Percentiles rank a stretch among this genome's conserved stretches.
Evolutionary conservation across 1,140 invertebrate species (phyloP).

Genomic region (Artemia franciscana): DNA sequence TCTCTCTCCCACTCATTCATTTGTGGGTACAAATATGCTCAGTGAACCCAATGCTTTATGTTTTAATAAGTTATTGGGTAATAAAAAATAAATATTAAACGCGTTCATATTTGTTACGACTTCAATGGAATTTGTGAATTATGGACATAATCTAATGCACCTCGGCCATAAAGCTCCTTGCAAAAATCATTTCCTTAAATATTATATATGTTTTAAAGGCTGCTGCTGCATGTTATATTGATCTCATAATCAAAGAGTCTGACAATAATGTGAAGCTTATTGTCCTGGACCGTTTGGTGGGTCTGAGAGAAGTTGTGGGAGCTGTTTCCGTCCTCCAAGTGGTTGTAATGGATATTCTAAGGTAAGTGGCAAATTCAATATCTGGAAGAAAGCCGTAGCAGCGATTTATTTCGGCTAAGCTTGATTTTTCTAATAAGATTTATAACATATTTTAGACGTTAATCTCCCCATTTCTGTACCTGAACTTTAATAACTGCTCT

Average conservation of each 20-base stretch:
- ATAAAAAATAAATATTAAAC: no score
- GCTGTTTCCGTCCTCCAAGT: constrained; percentile 82
- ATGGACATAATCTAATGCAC: no score
- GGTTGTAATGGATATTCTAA: constrained; percentile 90
- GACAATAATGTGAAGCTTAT: constrained; percentile 99
- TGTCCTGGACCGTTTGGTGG: constrained; percentile 78
- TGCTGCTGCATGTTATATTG: constrained; percentile 91
- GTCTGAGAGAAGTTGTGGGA: constrained; percentile 57
- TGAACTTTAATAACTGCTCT: no score
- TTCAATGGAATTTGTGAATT: no score
- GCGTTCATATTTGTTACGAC: no score
- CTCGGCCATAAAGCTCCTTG: no score
- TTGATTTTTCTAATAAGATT: not conserved
- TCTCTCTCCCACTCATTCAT: no score
- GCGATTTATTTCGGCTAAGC: not conserved
- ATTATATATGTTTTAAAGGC: constrained; percentile 30
- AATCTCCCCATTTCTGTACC: no score
- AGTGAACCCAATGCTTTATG: no score
- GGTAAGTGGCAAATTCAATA: not conserved
- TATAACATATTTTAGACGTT: no score
- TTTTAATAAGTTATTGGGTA: no score
- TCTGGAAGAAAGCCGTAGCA: not conserved
- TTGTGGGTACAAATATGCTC: no score
- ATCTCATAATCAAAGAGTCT: constrained; percentile 93
- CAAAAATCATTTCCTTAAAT: not conserved